phyloP scores from a whole-genome alignment of 2,113 vertebrate species.

The Colaptes auratus region DNA sequence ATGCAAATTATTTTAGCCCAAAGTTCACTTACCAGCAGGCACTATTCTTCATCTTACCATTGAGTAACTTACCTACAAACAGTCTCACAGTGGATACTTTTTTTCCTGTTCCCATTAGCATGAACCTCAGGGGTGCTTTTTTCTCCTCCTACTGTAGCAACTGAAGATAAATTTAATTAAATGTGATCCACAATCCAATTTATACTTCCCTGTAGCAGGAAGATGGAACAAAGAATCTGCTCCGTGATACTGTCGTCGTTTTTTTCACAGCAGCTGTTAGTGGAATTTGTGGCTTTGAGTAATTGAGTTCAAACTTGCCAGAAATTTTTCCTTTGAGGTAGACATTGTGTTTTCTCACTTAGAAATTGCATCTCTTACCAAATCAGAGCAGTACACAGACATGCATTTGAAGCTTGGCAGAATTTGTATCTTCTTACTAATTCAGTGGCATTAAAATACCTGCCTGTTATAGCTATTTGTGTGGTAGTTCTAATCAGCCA shows the following conservation, averaged over 20 bases:
- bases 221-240: background rate
- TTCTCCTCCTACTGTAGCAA: conserved; percentile 5
- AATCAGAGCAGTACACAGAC: background rate
- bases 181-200: conserved; percentile 20
- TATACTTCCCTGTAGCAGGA: background rate
- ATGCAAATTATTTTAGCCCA: background rate
- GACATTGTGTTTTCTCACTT: conserved; percentile 5
- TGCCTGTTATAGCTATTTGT: background rate
- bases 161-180: conserved; percentile 43
- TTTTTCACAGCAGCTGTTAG: background rate
- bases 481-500: background rate
- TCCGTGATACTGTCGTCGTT: conserved; percentile 31
- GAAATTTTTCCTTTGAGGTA: conserved; percentile 4
- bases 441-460: background rate
- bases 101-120: background rate
- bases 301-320: conserved; percentile 11
- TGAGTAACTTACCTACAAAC: background rate
- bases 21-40: background rate
- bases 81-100: background rate
- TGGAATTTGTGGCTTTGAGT: background rate
- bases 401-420: background rate
- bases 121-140: background rate
- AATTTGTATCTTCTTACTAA: background rate
- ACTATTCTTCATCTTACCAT: background rate
- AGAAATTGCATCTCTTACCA: background rate